Percentiles rank a stretch among this genome's conserved stretches.
Conservation (phyloP, 92 coral and sea anemone species). For the Parazoanthus atlanticus region DNA sequence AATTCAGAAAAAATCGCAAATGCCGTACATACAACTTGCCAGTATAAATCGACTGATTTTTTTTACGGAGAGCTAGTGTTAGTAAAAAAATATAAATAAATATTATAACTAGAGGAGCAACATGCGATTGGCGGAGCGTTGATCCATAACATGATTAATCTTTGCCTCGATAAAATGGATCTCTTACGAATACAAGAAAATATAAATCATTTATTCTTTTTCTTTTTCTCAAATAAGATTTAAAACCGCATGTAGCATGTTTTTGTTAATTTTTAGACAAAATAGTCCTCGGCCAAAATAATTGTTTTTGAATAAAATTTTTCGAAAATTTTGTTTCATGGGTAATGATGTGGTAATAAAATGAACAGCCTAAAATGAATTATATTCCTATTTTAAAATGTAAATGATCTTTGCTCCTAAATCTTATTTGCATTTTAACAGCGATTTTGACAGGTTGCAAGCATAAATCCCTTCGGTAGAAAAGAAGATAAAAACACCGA, state of each 20-base stretch:
- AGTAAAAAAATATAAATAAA: too few relatives aligned
- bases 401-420: not conserved
- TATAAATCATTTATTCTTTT: not conserved
- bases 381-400: not conserved
- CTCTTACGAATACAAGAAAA: not conserved
- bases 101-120: too few relatives aligned
- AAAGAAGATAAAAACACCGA: not conserved
- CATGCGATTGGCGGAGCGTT: not conserved
- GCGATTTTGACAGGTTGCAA: slow-evolving; percentile 35
- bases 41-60: too few relatives aligned
- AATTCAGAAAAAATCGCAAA: too few relatives aligned
- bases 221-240: not conserved
- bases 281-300: not conserved
- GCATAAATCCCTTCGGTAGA: not conserved
- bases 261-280: not conserved
- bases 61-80: not conserved
- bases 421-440: slow-evolving; percentile 28
- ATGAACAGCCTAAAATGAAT: slow-evolving; percentile 9
- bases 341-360: not conserved
- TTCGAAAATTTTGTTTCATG: not conserved
- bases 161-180: not conserved
- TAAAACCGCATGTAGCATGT: not conserved
- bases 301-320: not conserved
- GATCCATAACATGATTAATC: not conserved
- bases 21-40: too few relatives aligned